Conservation (phyloP, 2,797 vertebrate genomes). For the Simalia tracyae region DNA sequence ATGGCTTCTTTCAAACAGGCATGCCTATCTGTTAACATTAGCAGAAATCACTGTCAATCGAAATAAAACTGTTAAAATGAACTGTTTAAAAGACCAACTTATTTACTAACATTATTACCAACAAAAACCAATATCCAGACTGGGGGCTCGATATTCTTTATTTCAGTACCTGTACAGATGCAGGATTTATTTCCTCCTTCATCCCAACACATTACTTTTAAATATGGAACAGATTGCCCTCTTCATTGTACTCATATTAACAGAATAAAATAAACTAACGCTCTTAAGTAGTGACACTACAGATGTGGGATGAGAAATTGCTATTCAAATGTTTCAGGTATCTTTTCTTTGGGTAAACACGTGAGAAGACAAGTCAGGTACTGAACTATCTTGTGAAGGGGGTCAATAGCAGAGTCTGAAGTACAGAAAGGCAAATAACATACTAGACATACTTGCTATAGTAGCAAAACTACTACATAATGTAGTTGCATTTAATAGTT, state of each 20-base stretch:
- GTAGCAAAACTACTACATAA: constrained; percentile 56
- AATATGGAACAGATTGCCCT: constrained; percentile 28
- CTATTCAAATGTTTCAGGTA: constrained; percentile 48
- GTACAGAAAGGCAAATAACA: constrained; percentile 21
- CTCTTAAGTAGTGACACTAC: constrained; percentile 42
- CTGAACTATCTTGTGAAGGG: neutral
- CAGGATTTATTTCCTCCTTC: constrained; percentile 54
- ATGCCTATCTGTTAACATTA: constrained; percentile 51
- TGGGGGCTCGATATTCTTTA: constrained; percentile 43
- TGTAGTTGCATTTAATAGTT: constrained; percentile 51
- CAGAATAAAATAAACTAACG: constrained; percentile 43
- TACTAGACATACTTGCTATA: constrained; percentile 6
- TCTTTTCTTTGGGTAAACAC: constrained; percentile 55
- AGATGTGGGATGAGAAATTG: constrained; percentile 47
- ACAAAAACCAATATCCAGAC: constrained; percentile 55
- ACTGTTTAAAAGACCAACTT: constrained; percentile 75
- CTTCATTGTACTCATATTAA: constrained; percentile 41
- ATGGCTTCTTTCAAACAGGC: constrained; percentile 53
- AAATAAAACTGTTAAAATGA: constrained; percentile 75
- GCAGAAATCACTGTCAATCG: constrained; percentile 67
- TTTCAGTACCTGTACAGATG: constrained; percentile 61
- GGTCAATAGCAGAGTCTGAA: neutral
- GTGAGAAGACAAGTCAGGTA: constrained; percentile 43
- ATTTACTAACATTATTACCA: constrained; percentile 71
- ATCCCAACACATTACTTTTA: constrained; percentile 60